Conservation (phyloP, 2,888 invertebrate species). For the Drosophila monieri region DNA sequence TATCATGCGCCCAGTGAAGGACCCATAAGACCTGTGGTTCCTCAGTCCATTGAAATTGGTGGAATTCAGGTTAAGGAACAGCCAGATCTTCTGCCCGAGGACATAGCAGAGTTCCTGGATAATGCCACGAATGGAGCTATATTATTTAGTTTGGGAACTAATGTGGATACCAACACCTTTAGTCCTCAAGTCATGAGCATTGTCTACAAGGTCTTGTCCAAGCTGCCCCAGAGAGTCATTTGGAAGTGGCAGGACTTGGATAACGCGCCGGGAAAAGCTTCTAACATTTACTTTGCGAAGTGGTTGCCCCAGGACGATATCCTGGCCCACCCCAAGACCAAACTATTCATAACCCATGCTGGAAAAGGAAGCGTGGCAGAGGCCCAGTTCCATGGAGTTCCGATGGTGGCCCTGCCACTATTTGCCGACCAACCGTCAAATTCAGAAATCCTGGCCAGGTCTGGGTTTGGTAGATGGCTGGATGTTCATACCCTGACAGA, state of each 20-base stretch:
- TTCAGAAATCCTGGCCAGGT: conserved; percentile 46
- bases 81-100: conserved; percentile 76
- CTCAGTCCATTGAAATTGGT: conserved; percentile 78
- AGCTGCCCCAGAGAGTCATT: conserved; percentile 85
- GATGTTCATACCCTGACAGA: conserved; percentile 49
- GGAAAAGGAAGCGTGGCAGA: conserved; percentile 87
- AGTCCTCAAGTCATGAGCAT: conserved; percentile 84
- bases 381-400: conserved; percentile 86
- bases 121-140: conserved; percentile 80
- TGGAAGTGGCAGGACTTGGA: conserved; percentile 88
- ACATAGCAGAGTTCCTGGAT: conserved; percentile 68
- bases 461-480: conserved; percentile 63
- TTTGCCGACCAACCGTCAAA: conserved; percentile 72
- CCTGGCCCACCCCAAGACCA: conserved; percentile 86
- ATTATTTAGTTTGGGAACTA: conserved; percentile 84
- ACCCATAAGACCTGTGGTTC: conserved; percentile 74
- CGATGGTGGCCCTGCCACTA: conserved; percentile 79
- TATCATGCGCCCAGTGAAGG: conserved; percentile 78
- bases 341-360: conserved; percentile 87
- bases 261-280: conserved; percentile 84
- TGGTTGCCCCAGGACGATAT: conserved; percentile 90
- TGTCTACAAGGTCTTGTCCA: conserved; percentile 86
- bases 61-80: conserved; percentile 81
- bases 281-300: conserved; percentile 86
- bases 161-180: conserved; percentile 80